Base-by-base conservation (phyloP, 2,888 invertebrate species). In the Tetanocera ferruginea region DNA sequence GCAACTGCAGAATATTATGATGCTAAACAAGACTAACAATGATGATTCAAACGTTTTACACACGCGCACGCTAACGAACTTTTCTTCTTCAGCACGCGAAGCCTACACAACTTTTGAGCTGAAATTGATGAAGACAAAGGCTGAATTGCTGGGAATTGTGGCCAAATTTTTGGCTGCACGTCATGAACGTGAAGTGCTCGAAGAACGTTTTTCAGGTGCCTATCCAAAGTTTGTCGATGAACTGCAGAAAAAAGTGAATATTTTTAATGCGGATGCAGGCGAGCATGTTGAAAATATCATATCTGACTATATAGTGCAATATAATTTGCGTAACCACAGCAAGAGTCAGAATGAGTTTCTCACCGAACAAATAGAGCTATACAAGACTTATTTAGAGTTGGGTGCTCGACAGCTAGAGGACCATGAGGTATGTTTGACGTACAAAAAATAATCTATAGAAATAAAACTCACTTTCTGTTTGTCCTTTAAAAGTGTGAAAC, bases 221-320 rank as follows among this genome's bases (percentile, higher is more conserved):
- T 89, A 88, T 78, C 77, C 80, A 14, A 71, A 82, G 8, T 89
- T 89, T 76, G 84, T 86, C 3, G 83, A 86, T 51, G 86, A 87
- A 5, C 81, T 89, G 34, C 83, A 87, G 49, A 84, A 84, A 70
- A 88, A 87, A 79, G 84, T 89, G 0, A 83, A 84, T 79, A 81
- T 83, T 19, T 88, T 87, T 66, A 86, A 86, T 79, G 82, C 80
- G 6, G 85, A 86, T 43, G 57, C 77, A 9, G 75, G 66, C 5
- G 86, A 88, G 6, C 82, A 80, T 57, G 80, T 83, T 37, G 87
- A 89, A 31, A 84, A 86, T 3, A 84, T 88, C 3, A 88, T 88
- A 51, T 86, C 87, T 9, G 86, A 89, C 17, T 89, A 85, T 80
- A 74, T 89, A 25, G 84, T 88, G 2, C 87, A 89, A 79, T 88